A percentile compares a stretch with the other conserved stretches of the same genome.
Evolutionary conservation across 2,888 invertebrate species (phyloP).

Genomic region (Argyra leucocephala): DNA sequence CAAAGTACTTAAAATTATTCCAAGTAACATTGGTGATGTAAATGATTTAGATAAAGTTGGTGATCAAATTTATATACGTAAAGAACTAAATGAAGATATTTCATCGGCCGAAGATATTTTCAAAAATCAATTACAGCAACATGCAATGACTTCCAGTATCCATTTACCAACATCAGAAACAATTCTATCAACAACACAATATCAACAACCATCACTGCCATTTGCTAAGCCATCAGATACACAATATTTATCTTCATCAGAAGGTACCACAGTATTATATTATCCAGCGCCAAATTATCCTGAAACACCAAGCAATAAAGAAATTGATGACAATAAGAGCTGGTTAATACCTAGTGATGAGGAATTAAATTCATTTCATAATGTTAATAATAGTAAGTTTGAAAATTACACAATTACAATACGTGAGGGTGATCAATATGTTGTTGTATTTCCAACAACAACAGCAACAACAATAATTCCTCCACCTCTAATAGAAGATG

Average conservation of each 20-base stretch:
- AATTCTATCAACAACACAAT: background rate
- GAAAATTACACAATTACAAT: slow-evolving; percentile 27
- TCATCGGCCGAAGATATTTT: slow-evolving; percentile 10
- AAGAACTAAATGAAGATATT: slow-evolving; percentile 17
- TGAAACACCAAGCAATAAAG: background rate
- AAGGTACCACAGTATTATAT: slow-evolving; percentile 7
- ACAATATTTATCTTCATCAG: background rate
- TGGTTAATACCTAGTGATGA: background rate
- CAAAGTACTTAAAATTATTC: slow-evolving; percentile 29
- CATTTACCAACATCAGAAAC: slow-evolving; percentile 12
- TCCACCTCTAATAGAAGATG: background rate
- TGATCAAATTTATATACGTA: slow-evolving; percentile 29
- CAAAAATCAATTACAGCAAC: background rate
- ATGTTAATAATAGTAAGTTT: slow-evolving; percentile 18
- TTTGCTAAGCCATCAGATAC: background rate
- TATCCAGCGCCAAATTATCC: slow-evolving; percentile 8
- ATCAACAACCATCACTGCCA: slow-evolving; percentile 9
- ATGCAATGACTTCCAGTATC: background rate
- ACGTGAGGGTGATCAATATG: slow-evolving; percentile 27
- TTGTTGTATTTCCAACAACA: slow-evolving; percentile 22
- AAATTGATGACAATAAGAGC: background rate
- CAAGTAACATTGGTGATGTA: slow-evolving; percentile 27
- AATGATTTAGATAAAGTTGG: slow-evolving; percentile 28
- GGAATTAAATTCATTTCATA: background rate
- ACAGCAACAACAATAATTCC: slow-evolving; percentile 13